Evolutionary conservation across 2,888 invertebrate genomes (phyloP).

Genomic region (Euzophera pinguis): DNA sequence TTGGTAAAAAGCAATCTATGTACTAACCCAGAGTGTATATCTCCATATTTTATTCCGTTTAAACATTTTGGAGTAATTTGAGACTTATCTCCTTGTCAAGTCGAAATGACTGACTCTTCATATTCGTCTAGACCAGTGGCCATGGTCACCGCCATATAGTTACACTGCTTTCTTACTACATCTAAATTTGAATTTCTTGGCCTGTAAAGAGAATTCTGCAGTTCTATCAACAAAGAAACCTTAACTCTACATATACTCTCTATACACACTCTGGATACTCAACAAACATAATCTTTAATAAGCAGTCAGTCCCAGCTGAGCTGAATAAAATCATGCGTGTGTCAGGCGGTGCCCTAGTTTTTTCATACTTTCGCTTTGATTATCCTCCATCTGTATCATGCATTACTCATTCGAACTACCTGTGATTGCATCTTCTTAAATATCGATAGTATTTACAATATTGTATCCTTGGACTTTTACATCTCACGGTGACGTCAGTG

Average conservation of each 20-base stretch:
- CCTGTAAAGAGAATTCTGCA: no score
- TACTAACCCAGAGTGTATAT: no score
- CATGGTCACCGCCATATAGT: no score
- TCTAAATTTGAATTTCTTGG: no score
- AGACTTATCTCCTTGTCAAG: no score
- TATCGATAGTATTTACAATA: background rate
- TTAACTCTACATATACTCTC: background rate
- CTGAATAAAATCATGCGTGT: conserved; percentile 4
- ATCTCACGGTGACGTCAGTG: background rate
- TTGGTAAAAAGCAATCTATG: no score
- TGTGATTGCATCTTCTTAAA: background rate
- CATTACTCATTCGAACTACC: conserved; percentile 3
- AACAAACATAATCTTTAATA: background rate
- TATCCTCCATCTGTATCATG: background rate
- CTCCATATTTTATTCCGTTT: no score
- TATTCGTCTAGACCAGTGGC: no score
- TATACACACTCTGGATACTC: background rate
- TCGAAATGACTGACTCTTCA: no score
- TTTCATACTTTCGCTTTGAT: conserved; percentile 9
- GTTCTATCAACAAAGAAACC: no score
- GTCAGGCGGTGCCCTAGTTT: background rate
- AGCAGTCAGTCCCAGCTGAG: background rate
- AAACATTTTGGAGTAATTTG: no score
- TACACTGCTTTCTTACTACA: no score
- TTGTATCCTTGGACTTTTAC: conserved; percentile 1